Evolutionary conservation across 1,140 invertebrate species (phyloP), one percentile per base, ranked within the genome.

Genomic region (Cydia amplana): DNA sequence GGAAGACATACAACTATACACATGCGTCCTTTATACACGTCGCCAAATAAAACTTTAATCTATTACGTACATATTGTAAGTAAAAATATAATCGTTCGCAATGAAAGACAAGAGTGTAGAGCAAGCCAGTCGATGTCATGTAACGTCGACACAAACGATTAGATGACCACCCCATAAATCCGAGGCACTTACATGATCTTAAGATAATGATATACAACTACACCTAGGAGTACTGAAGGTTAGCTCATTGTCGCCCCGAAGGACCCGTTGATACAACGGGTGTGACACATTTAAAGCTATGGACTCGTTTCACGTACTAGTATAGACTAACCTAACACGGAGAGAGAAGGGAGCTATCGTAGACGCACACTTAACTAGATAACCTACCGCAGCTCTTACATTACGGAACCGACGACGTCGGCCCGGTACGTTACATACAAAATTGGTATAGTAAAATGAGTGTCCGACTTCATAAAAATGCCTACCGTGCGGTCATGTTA

Each of bases 131-230:
- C 36, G 75, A 72, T 77, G 78, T 73, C 55, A 20, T 6, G 64
- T 75, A 73, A 72, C 79, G 77, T 75, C 55, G 72, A 81, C 73
- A 78, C 77, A 82, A 82, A 82, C 78, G 43, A 83, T 82, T 60
- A 78, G 80, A 80, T 85, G 82, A 90, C 84, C 87, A 88, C 90
- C 90, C 87, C 87, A 85, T 85, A 80, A 86, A 85, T 87, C 83
- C 84, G 90, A 92, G 91, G 91, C 91, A 92, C 91, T 92, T 92
- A 91, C 79, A 91, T 91, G 89, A 91, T 81, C 90, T 91, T 92
- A 92, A 85, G 64, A 86, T 92, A 91, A 91, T 92, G 91, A 91
- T 92, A 92, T 90, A 87, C 88, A 89, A 90, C 85, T 83, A 87
- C 81, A 85, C 83, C 85, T 88, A 88, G 83, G 86, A 85, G 85